These are phyloP conservation scores for Mythimna loreyi DNA, from an alignment of 2,888 invertebrate genomes.

Conservation along the genomic window DNA sequence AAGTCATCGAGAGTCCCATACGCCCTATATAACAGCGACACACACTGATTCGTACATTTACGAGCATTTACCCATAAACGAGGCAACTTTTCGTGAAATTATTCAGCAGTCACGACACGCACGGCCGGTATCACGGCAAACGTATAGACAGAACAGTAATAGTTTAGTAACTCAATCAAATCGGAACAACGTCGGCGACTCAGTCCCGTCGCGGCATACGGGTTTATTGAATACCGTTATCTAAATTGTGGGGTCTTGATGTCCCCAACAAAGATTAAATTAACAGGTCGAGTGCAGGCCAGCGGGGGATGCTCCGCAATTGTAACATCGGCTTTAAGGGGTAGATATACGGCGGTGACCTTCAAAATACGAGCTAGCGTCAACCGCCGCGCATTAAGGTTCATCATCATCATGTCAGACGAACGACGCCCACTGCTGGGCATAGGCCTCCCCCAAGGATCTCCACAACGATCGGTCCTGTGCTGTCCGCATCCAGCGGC, in stretches of 20 bases:
- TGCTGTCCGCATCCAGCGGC: no score
- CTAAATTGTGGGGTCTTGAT: slow-evolving; percentile 86
- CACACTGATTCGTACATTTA: slow-evolving; percentile 67
- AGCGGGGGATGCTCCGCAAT: slow-evolving; percentile 76
- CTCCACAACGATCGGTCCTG: no score
- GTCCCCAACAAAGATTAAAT: slow-evolving; percentile 86
- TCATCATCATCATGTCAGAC: no score
- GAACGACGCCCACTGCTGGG: no score
- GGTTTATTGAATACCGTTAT: slow-evolving; percentile 88
- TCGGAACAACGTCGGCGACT: slow-evolving; percentile 77
- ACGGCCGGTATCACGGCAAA: slow-evolving; percentile 66
- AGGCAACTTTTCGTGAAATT: slow-evolving; percentile 68
- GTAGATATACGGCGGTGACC: no score
- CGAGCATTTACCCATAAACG: slow-evolving; percentile 66
- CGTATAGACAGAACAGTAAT: slow-evolving; percentile 73
- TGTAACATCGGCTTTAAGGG: slow-evolving; percentile 77
- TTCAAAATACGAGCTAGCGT: no score
- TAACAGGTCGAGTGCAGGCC: slow-evolving; percentile 83
- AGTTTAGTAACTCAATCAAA: slow-evolving; percentile 87
- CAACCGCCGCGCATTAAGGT: no score
- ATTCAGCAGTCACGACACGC: slow-evolving; percentile 69
- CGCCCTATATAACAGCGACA: slow-evolving; percentile 45
- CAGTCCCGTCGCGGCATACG: slow-evolving; percentile 78
- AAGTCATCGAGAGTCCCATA: slow-evolving; percentile 22
- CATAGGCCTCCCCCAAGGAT: no score